Evolutionary conservation across 1,140 invertebrate species (phyloP), one percentile per base, ranked within the genome.

Genomic region (Drosophila cardini): DNA sequence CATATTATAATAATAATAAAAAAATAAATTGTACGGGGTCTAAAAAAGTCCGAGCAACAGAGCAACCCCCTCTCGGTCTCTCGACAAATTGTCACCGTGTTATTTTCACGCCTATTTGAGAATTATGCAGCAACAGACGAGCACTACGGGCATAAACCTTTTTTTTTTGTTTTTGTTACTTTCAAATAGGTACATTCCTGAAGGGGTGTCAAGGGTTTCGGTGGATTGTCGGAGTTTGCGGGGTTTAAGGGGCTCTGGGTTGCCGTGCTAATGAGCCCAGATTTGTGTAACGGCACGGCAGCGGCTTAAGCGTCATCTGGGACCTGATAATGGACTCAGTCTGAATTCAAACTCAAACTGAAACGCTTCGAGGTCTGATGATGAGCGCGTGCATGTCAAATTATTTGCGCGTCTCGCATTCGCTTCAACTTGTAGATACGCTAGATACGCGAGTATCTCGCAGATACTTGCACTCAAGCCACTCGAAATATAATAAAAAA

Each of bases 261-360:
- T 15, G 21, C 13, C 21, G 21, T 46, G 83, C 68, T 86, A 86
- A 86, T 86, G 79, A 86, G 76, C 62, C 56, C 61, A 71, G 72
- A 64, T 86, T 82, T 86, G 83, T 86, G 82, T 82, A 58, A 45
- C 48, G 83, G 63, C 82, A 86, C 82, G 82, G 65, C 52, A 46
- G 21, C 38, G 56, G 58, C 62, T 72, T 78, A 58, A 58, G 11
- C 56, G 8, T 34, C 48, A 50, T 7, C 26, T 50, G 48, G 48
- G 48, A 30, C 21, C 26, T 50, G 48, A 50, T 50, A 50, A 50
- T 26, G 26, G 9, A 21, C 18, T 21, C 45, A 11, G 36, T 38
- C 11, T 10, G 36, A 10, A 4, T n/a, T 13, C 38, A 40, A n/a
- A 40, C 38, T 11, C 38, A 11, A 10, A 4, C n/a, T 13, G 11